Percentiles rank a stretch among this genome's conserved stretches.
Evolutionary conservation across 2,888 invertebrate species (phyloP).

Genomic region (Campoletis raptor): DNA sequence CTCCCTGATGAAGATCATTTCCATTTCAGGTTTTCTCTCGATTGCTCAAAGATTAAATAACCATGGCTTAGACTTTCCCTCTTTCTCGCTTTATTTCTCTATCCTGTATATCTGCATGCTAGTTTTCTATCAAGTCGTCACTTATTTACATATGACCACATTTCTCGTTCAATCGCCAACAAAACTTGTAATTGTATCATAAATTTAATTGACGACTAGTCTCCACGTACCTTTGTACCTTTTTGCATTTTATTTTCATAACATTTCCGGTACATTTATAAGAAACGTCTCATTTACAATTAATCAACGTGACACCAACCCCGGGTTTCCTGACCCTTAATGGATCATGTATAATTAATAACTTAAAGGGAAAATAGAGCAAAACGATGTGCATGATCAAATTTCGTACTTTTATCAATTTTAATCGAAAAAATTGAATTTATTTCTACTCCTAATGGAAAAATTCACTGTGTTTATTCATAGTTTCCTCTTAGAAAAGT

Average conservation of each 20-base stretch:
- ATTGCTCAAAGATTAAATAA: conserved; percentile 63
- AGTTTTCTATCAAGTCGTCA: conserved; percentile 49
- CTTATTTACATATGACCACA: conserved; percentile 59
- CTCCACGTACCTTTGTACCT: neutral
- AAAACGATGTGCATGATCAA: neutral
- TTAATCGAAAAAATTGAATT: neutral
- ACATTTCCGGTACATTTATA: conserved; percentile 17
- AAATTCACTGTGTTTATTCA: neutral
- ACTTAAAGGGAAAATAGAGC: neutral
- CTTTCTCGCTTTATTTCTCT: conserved; percentile 29
- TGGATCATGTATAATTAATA: neutral
- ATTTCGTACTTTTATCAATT: neutral
- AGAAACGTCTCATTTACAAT: conserved; percentile 4
- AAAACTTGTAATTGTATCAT: conserved; percentile 60
- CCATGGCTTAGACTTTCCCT: conserved; percentile 29
- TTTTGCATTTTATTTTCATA: neutral
- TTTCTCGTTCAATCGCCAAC: conserved; percentile 38
- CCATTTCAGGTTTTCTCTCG: conserved; percentile 66
- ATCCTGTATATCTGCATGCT: conserved; percentile 15
- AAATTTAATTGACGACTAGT: conserved; percentile 61
- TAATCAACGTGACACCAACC: neutral
- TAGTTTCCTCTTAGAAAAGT: no score
- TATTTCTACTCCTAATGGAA: neutral
- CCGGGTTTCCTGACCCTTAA: neutral
- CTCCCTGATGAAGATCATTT: conserved; percentile 62